Percentiles rank a stretch among this genome's conserved stretches.
These are phyloP conservation scores for Rhynchomys soricoides DNA, from an alignment of 2,113 vertebrate species.

Conservation along the genomic window DNA sequence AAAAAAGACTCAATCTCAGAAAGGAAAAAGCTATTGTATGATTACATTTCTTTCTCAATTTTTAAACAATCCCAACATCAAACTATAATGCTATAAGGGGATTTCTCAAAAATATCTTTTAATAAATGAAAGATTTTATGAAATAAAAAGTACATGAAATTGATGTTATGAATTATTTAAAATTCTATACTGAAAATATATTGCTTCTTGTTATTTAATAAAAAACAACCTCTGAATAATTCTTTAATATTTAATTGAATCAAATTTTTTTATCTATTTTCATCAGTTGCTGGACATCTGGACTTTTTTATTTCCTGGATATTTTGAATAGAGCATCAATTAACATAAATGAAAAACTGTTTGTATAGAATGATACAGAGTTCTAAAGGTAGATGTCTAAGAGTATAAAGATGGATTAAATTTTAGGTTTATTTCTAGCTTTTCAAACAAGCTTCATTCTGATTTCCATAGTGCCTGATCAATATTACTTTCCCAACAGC, in stretches of 20 bases:
- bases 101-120: no score
- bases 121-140: no score
- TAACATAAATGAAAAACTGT: not conserved
- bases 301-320: not conserved
- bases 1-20: no score
- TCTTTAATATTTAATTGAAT: not conserved
- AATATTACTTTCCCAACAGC: not conserved
- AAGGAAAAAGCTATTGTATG: not conserved
- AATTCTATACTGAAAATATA: no score
- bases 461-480: not conserved
- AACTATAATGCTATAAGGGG: no score
- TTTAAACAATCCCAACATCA: no score
- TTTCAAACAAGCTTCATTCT: not conserved
- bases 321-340: not conserved
- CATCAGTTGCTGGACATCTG: not conserved
- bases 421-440: not conserved
- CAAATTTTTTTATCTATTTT: not conserved
- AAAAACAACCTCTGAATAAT: not conserved
- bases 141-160: no score
- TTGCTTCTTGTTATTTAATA: no score
- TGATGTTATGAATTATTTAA: no score
- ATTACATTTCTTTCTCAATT: not conserved
- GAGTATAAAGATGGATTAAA: not conserved
- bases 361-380: not conserved
- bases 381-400: not conserved